Percentiles rank a stretch among this genome's conserved stretches.
phyloP scores from a whole-genome alignment of 2,113 vertebrate genomes.

The Marmota flaviventris region DNA sequence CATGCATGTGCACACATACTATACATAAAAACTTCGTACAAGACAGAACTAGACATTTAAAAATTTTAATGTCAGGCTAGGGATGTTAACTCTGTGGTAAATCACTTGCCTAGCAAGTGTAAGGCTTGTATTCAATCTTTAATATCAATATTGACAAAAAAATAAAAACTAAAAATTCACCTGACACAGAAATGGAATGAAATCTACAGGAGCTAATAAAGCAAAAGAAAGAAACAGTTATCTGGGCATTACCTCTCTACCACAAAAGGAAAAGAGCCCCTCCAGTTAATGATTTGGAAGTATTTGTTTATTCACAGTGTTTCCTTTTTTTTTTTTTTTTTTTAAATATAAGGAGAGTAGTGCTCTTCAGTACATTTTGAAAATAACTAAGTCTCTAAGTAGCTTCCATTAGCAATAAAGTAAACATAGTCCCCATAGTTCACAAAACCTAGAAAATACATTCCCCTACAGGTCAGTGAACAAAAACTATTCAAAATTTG shows the following conservation, averaged over 20 bases:
- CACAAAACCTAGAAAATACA: conserved; percentile 6
- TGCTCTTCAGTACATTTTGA: not conserved
- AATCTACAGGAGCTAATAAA: not conserved
- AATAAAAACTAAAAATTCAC: too few relatives aligned
- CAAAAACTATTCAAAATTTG: conserved; percentile 31
- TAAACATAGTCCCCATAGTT: not conserved
- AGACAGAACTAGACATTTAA: too few relatives aligned
- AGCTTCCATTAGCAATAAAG: not conserved
- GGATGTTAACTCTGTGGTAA: too few relatives aligned
- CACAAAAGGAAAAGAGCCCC: not conserved
- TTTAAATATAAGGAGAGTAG: not conserved
- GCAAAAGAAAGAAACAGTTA: not conserved
- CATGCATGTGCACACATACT: too few relatives aligned
- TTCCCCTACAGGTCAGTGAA: not conserved
- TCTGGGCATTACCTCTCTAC: not conserved
- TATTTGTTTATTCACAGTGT: not conserved
- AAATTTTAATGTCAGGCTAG: too few relatives aligned
- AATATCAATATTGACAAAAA: too few relatives aligned
- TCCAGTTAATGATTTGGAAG: not conserved
- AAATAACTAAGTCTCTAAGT: conserved; percentile 27
- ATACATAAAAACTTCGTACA: not conserved
- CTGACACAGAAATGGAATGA: conserved; percentile 18
- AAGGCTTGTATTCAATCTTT: too few relatives aligned
- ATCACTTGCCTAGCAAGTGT: too few relatives aligned
- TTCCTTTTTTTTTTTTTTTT: not conserved